Evolutionary conservation across 2,888 invertebrate species (phyloP).

Genomic region (Ditylenchus weischeri): DNA sequence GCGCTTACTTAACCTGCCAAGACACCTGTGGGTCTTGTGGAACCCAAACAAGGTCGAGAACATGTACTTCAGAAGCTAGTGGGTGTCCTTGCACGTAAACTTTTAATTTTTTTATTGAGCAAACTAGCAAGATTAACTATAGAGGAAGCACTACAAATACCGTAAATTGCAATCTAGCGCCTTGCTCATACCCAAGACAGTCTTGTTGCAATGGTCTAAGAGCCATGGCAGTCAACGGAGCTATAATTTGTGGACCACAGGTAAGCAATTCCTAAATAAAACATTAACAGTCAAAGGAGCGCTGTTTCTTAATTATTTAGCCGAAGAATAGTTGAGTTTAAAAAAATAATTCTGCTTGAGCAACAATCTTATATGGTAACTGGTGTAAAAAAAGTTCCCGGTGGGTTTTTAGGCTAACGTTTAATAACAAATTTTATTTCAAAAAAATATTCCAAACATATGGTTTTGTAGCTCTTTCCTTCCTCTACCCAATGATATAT

Average conservation of each 20-base stretch:
- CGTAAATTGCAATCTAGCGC: conserved; percentile 11
- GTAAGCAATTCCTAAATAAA: not conserved
- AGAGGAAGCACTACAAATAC: conserved; percentile 1
- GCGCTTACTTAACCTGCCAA: not conserved
- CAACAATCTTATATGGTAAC: too few species aligned
- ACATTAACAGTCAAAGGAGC: too few species aligned
- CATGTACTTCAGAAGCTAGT: conserved; percentile 36
- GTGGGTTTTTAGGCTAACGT: too few species aligned
- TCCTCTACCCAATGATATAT: too few species aligned
- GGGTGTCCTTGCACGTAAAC: conserved; percentile 41
- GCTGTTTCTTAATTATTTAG: too few species aligned
- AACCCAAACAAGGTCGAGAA: conserved; percentile 27
- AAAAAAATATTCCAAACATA: too few species aligned
- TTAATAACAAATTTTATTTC: too few species aligned
- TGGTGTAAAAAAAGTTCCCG: too few species aligned
- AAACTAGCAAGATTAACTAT: not conserved
- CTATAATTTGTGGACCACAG: not conserved
- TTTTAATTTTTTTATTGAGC: not conserved
- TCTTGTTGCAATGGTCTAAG: not conserved
- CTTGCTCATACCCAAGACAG: conserved; percentile 3
- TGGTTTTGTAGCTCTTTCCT: too few species aligned
- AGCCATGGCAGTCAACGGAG: conserved; percentile 1
- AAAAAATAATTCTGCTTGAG: too few species aligned
- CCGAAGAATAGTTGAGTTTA: too few species aligned
- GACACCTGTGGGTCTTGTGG: conserved; percentile 45